Percentiles rank a stretch among this genome's conserved stretches.
Evolutionary conservation across 2,888 invertebrate species (phyloP).

Genomic region (Cerastis leucographa): DNA sequence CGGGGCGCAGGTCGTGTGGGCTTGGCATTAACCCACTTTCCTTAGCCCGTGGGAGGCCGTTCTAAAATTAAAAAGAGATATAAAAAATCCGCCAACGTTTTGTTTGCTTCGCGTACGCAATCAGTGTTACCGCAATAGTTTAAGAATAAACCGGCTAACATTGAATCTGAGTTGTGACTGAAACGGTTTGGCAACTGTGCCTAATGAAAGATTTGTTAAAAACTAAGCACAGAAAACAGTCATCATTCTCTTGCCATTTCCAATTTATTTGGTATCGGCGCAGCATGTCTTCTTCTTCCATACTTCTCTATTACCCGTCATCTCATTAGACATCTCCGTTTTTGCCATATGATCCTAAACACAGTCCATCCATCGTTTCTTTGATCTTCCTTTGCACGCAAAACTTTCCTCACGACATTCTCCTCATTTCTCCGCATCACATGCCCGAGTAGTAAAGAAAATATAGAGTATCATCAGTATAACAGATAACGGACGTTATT

Average conservation of each 20-base stretch:
- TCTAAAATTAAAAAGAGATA: slow-evolving; percentile 83
- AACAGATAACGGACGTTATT: slow-evolving; percentile 27
- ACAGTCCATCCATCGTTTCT: no score
- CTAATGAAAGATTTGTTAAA: slow-evolving; percentile 52
- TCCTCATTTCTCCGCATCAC: no score
- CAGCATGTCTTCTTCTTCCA: no score
- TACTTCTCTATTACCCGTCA: no score
- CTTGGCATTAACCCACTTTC: slow-evolving; percentile 89
- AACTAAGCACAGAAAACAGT: slow-evolving; percentile 9
- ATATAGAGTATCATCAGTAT: slow-evolving; percentile 14
- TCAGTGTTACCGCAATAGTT: slow-evolving; percentile 80
- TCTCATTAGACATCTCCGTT: no score
- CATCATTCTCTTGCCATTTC: no score
- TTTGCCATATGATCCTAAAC: no score
- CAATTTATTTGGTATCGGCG: no score
- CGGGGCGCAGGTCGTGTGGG: slow-evolving; percentile 84
- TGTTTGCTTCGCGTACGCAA: slow-evolving; percentile 81
- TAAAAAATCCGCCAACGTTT: slow-evolving; percentile 80
- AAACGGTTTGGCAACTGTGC: slow-evolving; percentile 55
- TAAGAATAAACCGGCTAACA: slow-evolving; percentile 79
- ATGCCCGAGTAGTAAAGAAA: slow-evolving; percentile 3
- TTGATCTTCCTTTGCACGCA: no score
- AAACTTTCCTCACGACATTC: no score
- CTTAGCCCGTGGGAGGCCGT: slow-evolving; percentile 86
- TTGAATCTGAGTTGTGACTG: slow-evolving; percentile 69